phyloP scores from a whole-genome alignment of 2,797 vertebrate species.

The Acropternis orthonyx region DNA sequence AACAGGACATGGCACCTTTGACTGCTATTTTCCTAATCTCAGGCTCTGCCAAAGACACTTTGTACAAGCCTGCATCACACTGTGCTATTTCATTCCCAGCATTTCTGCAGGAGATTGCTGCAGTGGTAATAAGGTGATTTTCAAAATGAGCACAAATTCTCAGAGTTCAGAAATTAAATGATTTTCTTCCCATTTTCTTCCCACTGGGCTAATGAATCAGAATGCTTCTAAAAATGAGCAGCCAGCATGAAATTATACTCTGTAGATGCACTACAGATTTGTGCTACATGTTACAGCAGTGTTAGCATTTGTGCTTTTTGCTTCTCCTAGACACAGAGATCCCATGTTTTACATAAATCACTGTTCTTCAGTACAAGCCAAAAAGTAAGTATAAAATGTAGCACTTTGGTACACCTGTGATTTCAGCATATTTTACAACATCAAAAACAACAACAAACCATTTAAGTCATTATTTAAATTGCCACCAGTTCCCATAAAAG shows the following conservation, averaged over 20 bases:
- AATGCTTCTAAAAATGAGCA: not conserved
- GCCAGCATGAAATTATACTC: not conserved
- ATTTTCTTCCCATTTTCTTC: constrained; percentile 7
- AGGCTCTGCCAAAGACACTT: not conserved
- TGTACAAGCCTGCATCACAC: not conserved
- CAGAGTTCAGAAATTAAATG: not conserved
- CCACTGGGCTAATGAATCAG: not conserved
- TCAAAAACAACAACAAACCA: not conserved
- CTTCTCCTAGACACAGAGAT: not conserved
- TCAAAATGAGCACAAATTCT: not conserved
- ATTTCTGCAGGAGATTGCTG: not conserved
- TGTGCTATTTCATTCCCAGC: not conserved
- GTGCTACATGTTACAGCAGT: not conserved
- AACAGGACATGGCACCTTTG: not conserved
- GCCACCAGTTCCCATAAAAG: not conserved
- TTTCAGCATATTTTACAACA: not conserved
- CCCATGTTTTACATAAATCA: not conserved
- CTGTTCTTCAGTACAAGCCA: not conserved
- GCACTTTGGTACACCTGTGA: not conserved
- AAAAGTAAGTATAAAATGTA: not conserved
- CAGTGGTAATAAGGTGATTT: not conserved
- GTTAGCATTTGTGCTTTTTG: not conserved
- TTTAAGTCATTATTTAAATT: not conserved
- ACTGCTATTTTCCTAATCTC: not conserved
- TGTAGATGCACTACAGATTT: not conserved